These are phyloP conservation scores for Diplodus puntazzo DNA, from an alignment of 2,797 vertebrate genomes.

Conservation along the genomic window DNA sequence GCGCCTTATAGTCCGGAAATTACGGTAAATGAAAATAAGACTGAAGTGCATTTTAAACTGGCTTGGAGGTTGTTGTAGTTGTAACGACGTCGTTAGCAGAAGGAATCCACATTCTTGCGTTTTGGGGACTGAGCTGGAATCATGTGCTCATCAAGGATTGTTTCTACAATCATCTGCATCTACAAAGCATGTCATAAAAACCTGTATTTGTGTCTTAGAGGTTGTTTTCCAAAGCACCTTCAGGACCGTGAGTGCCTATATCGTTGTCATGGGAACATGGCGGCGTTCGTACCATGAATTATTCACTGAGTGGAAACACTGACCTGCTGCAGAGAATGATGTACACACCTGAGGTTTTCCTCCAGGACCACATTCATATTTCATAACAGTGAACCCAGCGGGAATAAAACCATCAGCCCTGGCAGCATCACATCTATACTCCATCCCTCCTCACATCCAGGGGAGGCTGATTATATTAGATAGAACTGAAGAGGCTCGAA, in stretches of 20 bases:
- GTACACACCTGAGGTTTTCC: constrained; percentile 5
- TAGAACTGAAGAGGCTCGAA: background rate
- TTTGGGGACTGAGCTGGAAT: background rate
- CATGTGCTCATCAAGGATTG: background rate
- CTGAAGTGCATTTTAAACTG: too few relatives aligned
- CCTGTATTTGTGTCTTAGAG: background rate
- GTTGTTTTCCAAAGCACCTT: background rate
- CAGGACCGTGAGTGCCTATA: background rate
- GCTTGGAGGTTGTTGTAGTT: too few relatives aligned
- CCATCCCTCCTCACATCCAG: background rate
- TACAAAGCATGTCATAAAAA: too few relatives aligned
- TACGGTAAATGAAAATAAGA: too few relatives aligned
- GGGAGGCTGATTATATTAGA: too few relatives aligned
- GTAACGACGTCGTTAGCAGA: too few relatives aligned
- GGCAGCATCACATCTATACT: background rate
- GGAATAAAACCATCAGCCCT: constrained; percentile 1
- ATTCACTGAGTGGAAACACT: background rate
- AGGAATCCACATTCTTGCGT: too few relatives aligned
- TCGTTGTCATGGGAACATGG: background rate
- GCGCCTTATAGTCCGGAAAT: too few relatives aligned
- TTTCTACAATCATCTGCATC: background rate
- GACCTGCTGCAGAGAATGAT: background rate
- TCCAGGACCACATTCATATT: constrained; percentile 4
- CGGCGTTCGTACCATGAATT: background rate
- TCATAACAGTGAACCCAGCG: background rate